Base-by-base conservation (phyloP, 2,113 vertebrate genomes). In the Trachemys scripta region DNA sequence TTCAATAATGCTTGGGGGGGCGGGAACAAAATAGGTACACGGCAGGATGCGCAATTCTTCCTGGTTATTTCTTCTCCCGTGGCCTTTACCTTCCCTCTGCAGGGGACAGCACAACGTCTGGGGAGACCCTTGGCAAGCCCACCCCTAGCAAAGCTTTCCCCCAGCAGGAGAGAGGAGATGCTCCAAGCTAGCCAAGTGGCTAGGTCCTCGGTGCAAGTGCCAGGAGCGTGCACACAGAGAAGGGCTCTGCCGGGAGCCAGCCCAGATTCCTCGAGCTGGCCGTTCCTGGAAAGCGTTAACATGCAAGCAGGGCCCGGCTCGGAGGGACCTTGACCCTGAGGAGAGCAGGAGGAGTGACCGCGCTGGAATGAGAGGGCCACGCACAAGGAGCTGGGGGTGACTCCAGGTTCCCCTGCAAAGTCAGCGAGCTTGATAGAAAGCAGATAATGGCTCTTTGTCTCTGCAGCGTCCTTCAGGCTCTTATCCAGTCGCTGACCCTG, bases 301-400 rank as follows among this genome's bases (percentile, higher is more conserved):
- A 1, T 4, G 65, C 35, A 19, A 27, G 35, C 62, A 10, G 62
- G 8, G 62, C 62, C 35, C 5, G 65, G 65, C 20, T n/a, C 65
- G 5, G 19, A 38, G 65, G 10, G 25, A 96, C 93, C 85, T 93
- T 90, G 96, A 94, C 94, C 92, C 93, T 90, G 94, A 96, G 92
- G 49, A 69, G 72, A 90, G 53, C 85, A 91, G 87, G 91, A 93
- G 90, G 91, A 95, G 90, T 90, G 93, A 95, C 95, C 93, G 49
- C 50, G 75, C 81, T 87, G 93, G 95, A 92, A 97, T 20, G 96
- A 96, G 92, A 95, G 93, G 57, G n/a, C 13, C n/a, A 19, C 11
- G 50, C 2, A 31, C 31, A 38, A 12, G 47, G 25, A 16, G 29
- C 11, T 10, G 6, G 4, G 0, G 2, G 35, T 27, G 9, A 47